phyloP scores from a whole-genome alignment of 2,888 invertebrate genomes.

The Meta bourneti region DNA sequence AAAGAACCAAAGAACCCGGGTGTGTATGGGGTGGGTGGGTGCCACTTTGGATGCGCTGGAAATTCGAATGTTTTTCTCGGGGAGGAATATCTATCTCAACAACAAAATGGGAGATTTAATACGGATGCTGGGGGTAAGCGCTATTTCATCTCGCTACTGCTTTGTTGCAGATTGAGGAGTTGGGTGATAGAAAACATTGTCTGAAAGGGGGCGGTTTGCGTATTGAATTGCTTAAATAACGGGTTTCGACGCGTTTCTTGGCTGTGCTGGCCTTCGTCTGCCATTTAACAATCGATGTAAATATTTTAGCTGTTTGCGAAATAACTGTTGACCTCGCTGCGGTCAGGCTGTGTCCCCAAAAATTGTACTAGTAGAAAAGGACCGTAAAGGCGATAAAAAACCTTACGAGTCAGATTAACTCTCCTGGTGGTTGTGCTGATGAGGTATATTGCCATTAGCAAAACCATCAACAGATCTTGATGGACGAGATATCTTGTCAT shows the following conservation, averaged over 20 bases:
- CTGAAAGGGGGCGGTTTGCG: constrained; percentile 15
- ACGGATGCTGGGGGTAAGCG: constrained; percentile 48
- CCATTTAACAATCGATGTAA: no score
- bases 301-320: no score
- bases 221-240: constrained; percentile 3
- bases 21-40: not conserved
- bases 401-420: no score
- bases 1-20: constrained; percentile 26
- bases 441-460: no score
- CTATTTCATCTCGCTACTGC: constrained; percentile 61
- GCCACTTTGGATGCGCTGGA: constrained; percentile 27
- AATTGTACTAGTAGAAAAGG: no score
- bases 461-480: no score
- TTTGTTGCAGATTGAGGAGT: constrained; percentile 51
- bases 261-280: no score
- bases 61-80: constrained; percentile 40
- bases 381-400: no score
- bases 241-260: not conserved
- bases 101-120: constrained; percentile 69
- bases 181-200: constrained; percentile 23
- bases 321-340: no score
- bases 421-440: no score
- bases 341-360: no score
- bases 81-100: constrained; percentile 30
- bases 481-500: no score